Conservation (phyloP, 2,113 vertebrate species). For the Triplophysa dalaica region DNA sequence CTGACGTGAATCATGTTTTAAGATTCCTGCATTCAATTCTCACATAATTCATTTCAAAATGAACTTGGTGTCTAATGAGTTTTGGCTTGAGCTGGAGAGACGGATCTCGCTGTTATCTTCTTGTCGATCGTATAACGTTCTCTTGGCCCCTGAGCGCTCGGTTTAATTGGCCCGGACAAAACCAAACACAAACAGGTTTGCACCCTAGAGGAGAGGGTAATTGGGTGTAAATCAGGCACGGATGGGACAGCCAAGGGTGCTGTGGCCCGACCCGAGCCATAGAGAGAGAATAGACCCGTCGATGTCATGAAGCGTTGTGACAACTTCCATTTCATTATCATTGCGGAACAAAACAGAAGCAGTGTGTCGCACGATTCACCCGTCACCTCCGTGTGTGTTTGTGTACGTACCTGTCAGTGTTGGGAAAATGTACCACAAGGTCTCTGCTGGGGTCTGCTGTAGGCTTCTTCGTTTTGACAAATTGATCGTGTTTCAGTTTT, state of each 20-base stretch:
- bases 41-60: neutral
- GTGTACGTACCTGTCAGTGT: slow-evolving; percentile 5
- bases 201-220: slow-evolving; percentile 56
- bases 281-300: slow-evolving; percentile 68
- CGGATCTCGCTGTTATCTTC: neutral
- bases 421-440: neutral
- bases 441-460: slow-evolving; percentile 43
- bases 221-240: slow-evolving; percentile 24
- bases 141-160: slow-evolving; percentile 26
- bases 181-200: slow-evolving; percentile 65
- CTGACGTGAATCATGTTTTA: neutral
- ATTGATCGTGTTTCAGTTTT: slow-evolving; percentile 62
- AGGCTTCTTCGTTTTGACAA: slow-evolving; percentile 41
- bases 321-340: slow-evolving; percentile 71
- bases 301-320: slow-evolving; percentile 65
- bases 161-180: slow-evolving; percentile 64
- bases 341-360: slow-evolving; percentile 61
- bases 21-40: neutral
- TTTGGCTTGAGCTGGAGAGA: neutral
- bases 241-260: neutral
- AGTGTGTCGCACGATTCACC: slow-evolving; percentile 28
- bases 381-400: slow-evolving; percentile 45
- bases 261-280: slow-evolving; percentile 25
- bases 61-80: neutral
- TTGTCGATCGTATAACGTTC: slow-evolving; percentile 10